phyloP scores from a whole-genome alignment of 1,140 invertebrate genomes.

The Liolophura sinensis region DNA sequence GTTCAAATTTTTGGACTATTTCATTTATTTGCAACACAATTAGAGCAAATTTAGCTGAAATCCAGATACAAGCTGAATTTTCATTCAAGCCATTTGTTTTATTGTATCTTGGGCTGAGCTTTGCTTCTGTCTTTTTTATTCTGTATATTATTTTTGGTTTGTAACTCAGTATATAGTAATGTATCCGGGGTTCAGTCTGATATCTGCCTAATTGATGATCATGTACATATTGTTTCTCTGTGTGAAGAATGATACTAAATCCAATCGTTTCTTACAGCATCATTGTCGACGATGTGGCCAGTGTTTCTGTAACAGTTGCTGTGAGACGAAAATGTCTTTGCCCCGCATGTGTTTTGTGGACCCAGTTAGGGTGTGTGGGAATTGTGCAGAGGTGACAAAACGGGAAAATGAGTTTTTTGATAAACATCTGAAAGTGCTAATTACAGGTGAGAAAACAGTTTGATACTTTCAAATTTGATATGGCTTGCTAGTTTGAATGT shows the following conservation, averaged over 20 bases:
- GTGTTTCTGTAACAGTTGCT: slow-evolving; percentile 62
- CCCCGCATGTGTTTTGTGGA: slow-evolving; percentile 66
- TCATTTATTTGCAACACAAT: too few species aligned
- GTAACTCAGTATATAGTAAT: neutral
- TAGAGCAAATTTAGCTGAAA: too few species aligned
- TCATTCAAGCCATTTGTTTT: too few species aligned
- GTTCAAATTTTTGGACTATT: too few species aligned
- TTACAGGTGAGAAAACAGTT: slow-evolving; percentile 49
- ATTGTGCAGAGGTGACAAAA: slow-evolving; percentile 56
- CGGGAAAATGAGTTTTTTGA: slow-evolving; percentile 65
- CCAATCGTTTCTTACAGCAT: slow-evolving; percentile 53
- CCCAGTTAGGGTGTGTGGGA: slow-evolving; percentile 62
- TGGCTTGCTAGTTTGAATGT: neutral
- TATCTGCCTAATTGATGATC: too few species aligned
- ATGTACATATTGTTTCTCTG: neutral
- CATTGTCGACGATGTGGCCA: slow-evolving; percentile 66
- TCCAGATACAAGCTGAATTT: too few species aligned
- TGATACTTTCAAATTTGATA: neutral
- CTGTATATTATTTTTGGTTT: neutral
- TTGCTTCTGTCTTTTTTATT: too few species aligned
- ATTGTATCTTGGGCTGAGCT: too few species aligned
- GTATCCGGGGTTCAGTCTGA: neutral
- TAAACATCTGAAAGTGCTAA: slow-evolving; percentile 60
- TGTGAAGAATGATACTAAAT: neutral
- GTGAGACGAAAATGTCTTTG: slow-evolving; percentile 56